These are phyloP conservation scores for Volucella inflata DNA, from an alignment of 2,888 invertebrate species.

Conservation along the genomic window DNA sequence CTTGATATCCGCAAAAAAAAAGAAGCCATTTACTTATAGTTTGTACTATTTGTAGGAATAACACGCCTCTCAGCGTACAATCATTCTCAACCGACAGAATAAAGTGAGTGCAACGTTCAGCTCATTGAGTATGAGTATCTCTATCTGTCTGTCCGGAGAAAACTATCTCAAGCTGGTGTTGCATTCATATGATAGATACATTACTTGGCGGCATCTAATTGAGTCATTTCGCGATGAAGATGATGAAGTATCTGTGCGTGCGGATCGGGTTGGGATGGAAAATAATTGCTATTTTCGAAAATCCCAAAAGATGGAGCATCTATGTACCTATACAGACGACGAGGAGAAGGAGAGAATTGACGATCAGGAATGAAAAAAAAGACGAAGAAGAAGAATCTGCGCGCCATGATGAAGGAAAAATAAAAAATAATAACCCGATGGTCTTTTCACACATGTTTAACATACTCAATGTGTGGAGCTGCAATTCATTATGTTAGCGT, in stretches of 20 bases:
- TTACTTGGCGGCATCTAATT: constrained; percentile 76
- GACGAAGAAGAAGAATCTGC: not conserved
- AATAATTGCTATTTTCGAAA: constrained; percentile 68
- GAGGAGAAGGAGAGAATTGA: no score
- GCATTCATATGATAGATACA: constrained; percentile 23
- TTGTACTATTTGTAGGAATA: constrained; percentile 16
- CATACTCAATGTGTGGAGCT: constrained; percentile 77
- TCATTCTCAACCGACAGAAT: constrained; percentile 50
- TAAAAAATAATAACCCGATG: constrained; percentile 39
- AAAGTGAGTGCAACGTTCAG: constrained; percentile 46
- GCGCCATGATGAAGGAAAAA: constrained; percentile 17
- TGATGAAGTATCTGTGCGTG: constrained; percentile 67
- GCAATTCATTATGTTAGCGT: constrained; percentile 71
- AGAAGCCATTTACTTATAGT: constrained; percentile 37
- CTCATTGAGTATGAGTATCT: constrained; percentile 54
- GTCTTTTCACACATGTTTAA: constrained; percentile 75
- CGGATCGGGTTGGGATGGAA: constrained; percentile 39
- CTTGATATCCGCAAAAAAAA: constrained; percentile 52
- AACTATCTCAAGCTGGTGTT: not conserved
- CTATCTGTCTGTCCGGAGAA: constrained; percentile 1
- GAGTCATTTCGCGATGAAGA: constrained; percentile 76
- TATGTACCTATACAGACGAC: no score
- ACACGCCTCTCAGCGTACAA: constrained; percentile 55
- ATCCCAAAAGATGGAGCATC: no score
- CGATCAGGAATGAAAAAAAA: constrained; percentile 1